Base-by-base conservation (phyloP, 30 jellyfish, hydroid and myxozoan genomes). In the Cassiopea andromeda region DNA sequence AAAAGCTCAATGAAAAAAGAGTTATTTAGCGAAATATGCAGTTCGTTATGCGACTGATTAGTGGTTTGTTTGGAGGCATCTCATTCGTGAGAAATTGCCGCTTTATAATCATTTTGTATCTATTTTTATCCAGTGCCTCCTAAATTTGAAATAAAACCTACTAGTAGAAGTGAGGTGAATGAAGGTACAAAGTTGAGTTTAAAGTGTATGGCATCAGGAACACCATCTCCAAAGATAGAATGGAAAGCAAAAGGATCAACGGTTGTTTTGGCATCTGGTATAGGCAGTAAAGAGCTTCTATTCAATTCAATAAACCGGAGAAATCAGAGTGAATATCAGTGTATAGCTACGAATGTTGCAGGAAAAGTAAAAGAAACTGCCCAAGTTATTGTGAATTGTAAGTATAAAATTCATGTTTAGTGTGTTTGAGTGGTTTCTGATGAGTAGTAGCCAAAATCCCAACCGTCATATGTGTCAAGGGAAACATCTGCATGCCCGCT, bases 301-400 rank as follows among this genome's bases (percentile, higher is more conserved):
- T 82, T 90, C 58, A 15, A 18, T 7, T 80, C 93, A 69, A 81
- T 89, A 1, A 82, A 67, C 38, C 45, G 80, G 14, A 12, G 77
- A 27, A 82, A 87, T 76, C 86, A 87, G 57, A 97, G 98, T 60
- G 85, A 69, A 46, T 94, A 78, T 64, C 47, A 60, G 44, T 94
- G 97, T 81, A 78, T 58, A 5, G 98, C 97, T 19, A 54, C 92
- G 44, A 94, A 94, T 72, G 80, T 68, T 69, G 98, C 94, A 1
- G 98, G 98, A 2, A 80, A 44, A 73, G 61, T 45, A 46, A 27
- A 72, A 27, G 60, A 64, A 15, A 81, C 87, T 7, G 84, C 83
- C 43, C 8, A 43, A 3, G 45, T 94, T 10, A 64, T 75, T 54
- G 97, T 94, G 16, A 60, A 79, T 47, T 94, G 98, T 94, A 90